These are phyloP conservation scores for Agrochola lychnidis DNA, from an alignment of 2,888 invertebrate genomes.

Conservation along the genomic window DNA sequence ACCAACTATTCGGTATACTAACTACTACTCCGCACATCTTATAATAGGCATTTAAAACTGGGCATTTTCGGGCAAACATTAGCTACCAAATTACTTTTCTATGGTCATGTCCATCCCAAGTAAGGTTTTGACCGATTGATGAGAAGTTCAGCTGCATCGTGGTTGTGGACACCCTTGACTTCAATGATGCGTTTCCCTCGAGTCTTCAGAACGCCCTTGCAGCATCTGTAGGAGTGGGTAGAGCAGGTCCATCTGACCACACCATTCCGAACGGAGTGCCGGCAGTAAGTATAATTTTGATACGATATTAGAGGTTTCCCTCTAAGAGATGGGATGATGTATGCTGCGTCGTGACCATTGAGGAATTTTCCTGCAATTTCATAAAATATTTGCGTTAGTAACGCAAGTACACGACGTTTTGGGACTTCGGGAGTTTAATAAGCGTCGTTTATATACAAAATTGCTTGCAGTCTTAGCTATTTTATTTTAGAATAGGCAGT, in stretches of 20 bases:
- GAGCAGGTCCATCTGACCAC: constrained; percentile 86
- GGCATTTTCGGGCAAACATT: neutral
- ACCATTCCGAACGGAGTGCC: constrained; percentile 81
- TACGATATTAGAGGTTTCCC: constrained; percentile 83
- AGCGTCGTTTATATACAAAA: constrained; percentile 20
- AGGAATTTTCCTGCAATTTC: constrained; percentile 44
- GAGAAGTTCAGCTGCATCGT: constrained; percentile 81
- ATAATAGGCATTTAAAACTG: neutral
- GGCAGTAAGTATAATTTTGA: constrained; percentile 85
- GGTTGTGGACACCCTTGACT: constrained; percentile 84
- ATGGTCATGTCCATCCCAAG: constrained; percentile 39
- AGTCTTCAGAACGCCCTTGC: constrained; percentile 86
- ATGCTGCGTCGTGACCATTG: constrained; percentile 71
- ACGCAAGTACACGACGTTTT: neutral
- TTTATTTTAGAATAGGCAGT: neutral
- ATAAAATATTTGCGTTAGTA: constrained; percentile 32
- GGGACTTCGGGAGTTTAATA: neutral
- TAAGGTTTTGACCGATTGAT: constrained; percentile 75
- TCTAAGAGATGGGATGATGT: constrained; percentile 83
- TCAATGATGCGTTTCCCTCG: constrained; percentile 80
- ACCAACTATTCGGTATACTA: neutral
- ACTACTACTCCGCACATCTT: neutral
- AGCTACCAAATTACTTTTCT: constrained; percentile 6
- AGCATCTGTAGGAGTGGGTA: constrained; percentile 86
- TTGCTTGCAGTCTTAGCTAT: constrained; percentile 5